Percentiles rank a stretch among this genome's conserved stretches.
phyloP scores from a whole-genome alignment of 2,888 invertebrate species.

The Crocallis elinguaria region DNA sequence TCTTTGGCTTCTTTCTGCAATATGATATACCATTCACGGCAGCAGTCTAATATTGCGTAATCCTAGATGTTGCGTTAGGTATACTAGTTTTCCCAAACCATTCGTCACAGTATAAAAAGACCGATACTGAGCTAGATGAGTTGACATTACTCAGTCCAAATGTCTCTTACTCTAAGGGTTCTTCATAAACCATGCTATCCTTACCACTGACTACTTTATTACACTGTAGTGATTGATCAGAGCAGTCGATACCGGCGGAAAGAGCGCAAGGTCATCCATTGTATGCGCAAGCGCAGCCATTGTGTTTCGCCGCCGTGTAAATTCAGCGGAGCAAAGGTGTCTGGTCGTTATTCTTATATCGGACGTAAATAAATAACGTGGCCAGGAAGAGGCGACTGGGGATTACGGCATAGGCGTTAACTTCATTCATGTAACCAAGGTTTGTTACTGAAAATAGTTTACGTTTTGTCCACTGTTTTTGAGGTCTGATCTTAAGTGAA shows the following conservation, averaged over 20 bases:
- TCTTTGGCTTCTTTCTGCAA: too few species aligned
- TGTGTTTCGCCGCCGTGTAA: constrained; percentile 49
- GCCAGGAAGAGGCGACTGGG: background rate
- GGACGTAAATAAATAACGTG: background rate
- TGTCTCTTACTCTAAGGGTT: too few species aligned
- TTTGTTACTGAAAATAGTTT: background rate
- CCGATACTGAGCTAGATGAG: too few species aligned
- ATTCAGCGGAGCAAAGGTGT: constrained; percentile 23
- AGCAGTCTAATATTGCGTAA: too few species aligned
- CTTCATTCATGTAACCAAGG: background rate
- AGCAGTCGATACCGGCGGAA: constrained; percentile 40
- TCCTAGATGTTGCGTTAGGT: too few species aligned
- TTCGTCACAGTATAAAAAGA: too few species aligned
- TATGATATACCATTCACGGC: too few species aligned
- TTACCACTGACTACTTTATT: background rate
- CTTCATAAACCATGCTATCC: too few species aligned
- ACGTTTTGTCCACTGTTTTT: too few species aligned
- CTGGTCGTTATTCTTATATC: constrained; percentile 1
- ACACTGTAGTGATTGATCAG: constrained; percentile 33
- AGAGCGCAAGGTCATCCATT: constrained; percentile 66
- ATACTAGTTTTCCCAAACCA: too few species aligned
- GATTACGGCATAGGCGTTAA: background rate
- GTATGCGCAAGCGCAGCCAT: constrained; percentile 52
- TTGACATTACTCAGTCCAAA: too few species aligned
- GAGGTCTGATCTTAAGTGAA: too few species aligned